Conservation (phyloP, 1,140 invertebrate species). For the Phymorhynchus buccinoides region DNA sequence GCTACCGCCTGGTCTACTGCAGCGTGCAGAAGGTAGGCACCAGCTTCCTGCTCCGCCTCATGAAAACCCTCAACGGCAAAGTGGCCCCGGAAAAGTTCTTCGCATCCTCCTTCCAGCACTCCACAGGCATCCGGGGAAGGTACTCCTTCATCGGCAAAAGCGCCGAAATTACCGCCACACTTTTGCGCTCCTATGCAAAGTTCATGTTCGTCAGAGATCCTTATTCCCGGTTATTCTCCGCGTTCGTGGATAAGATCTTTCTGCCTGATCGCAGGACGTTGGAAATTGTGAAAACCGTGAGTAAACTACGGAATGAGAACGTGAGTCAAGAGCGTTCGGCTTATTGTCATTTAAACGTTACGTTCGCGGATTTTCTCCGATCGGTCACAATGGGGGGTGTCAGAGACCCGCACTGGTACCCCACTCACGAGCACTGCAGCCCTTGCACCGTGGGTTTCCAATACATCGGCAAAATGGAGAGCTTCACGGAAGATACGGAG, state of each 20-base stretch:
- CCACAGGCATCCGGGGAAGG: neutral
- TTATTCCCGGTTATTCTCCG: constrained; percentile 41
- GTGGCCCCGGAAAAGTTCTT: neutral
- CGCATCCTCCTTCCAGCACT: neutral
- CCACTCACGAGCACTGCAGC: constrained; percentile 18
- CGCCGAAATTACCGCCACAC: neutral
- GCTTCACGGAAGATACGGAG: constrained; percentile 30
- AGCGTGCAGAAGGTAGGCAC: constrained; percentile 27
- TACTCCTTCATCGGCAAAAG: neutral
- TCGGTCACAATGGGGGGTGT: neutral
- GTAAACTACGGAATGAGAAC: neutral
- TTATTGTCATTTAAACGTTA: constrained; percentile 7
- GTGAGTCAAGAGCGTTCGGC: neutral
- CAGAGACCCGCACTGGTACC: constrained; percentile 5
- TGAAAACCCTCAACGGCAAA: neutral
- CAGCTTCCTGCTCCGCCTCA: constrained; percentile 23
- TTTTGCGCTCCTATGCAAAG: neutral
- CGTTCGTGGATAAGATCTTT: constrained; percentile 48
- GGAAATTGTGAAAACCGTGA: neutral
- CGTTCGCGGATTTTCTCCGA: constrained; percentile 16
- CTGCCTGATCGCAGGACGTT: constrained; percentile 20
- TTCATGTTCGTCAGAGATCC: constrained; percentile 46
- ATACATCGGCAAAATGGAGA: constrained; percentile 41
- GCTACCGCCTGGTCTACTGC: constrained; percentile 19
- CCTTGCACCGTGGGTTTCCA: constrained; percentile 27